phyloP scores from a whole-genome alignment of 2,113 vertebrate genomes.

The Piliocolobus tephrosceles region DNA sequence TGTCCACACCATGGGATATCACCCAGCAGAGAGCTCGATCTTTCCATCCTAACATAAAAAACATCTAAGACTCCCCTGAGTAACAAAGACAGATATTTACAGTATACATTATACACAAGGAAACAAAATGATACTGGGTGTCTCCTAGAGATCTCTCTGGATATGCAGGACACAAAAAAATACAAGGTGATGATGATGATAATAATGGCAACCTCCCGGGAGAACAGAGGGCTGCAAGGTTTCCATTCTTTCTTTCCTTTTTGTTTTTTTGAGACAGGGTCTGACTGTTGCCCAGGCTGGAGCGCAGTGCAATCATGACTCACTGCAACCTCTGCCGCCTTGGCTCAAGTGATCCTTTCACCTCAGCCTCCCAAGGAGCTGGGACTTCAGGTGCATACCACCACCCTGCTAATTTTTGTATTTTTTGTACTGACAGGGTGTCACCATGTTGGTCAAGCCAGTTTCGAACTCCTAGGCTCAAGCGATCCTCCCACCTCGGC shows the following conservation, averaged over 20 bases:
- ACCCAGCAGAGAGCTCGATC: neutral
- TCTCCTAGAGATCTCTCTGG: neutral
- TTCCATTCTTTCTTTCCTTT: neutral
- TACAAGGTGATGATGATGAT: neutral
- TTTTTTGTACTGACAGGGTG: too few species aligned
- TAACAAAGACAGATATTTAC: neutral
- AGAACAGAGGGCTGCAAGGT: neutral
- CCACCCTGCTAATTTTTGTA: too few species aligned
- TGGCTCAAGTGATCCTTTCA: too few species aligned
- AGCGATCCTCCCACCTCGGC: too few species aligned
- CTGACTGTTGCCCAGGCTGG: too few species aligned
- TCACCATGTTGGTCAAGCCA: too few species aligned
- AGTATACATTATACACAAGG: neutral
- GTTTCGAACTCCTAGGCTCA: too few species aligned
- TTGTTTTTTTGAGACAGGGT: too few species aligned
- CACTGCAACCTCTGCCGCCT: too few species aligned
- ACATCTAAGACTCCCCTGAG: neutral
- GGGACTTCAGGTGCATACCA: too few species aligned
- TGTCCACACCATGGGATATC: rapidly evolving
- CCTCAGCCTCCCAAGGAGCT: too few species aligned
- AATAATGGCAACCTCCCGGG: neutral
- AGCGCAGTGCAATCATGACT: too few species aligned
- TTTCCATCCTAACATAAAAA: neutral
- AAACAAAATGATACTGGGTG: neutral
- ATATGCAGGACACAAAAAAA: neutral